A percentile compares a stretch with the other conserved stretches of the same genome.
Evolutionary conservation across 2,113 vertebrate species (phyloP).

Genomic region (Ceuthmochares aereus): DNA sequence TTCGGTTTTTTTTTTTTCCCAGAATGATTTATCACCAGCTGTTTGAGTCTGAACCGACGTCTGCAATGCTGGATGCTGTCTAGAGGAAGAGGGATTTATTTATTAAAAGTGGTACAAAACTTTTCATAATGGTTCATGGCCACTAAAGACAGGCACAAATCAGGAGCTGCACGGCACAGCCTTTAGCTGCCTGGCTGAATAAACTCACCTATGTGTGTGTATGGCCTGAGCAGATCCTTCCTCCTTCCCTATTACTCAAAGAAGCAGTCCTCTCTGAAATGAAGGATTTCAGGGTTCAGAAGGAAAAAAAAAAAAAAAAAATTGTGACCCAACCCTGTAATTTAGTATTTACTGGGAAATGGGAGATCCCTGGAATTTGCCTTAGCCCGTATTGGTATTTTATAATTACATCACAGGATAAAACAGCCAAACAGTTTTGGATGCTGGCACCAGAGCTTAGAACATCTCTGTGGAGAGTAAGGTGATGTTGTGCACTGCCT

Average conservation of each 20-base stretch:
- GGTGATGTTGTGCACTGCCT: no score
- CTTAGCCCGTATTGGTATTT: not conserved
- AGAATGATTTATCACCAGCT: constrained; percentile 9
- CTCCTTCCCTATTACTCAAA: not conserved
- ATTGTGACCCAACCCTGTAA: not conserved
- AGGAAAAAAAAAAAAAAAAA: not conserved
- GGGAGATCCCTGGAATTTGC: not conserved
- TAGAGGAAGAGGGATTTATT: not conserved
- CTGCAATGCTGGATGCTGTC: not conserved
- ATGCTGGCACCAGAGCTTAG: no score
- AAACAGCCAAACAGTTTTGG: no score
- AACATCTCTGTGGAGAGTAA: no score
- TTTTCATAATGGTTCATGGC: not conserved
- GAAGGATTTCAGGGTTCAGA: not conserved
- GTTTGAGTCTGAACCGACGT: constrained; percentile 6
- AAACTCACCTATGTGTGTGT: accelerated
- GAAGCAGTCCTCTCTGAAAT: not conserved
- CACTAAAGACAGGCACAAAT: not conserved
- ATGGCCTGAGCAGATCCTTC: not conserved
- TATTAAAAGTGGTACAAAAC: not conserved
- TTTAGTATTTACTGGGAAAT: not conserved
- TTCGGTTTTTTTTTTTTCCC: not conserved
- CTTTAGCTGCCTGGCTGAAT: not conserved
- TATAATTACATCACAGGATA: no score
- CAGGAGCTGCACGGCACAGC: not conserved